These are phyloP conservation scores for Masnerella sp. DNA, from an alignment of 2,888 invertebrate genomes.

Conservation along the genomic window DNA sequence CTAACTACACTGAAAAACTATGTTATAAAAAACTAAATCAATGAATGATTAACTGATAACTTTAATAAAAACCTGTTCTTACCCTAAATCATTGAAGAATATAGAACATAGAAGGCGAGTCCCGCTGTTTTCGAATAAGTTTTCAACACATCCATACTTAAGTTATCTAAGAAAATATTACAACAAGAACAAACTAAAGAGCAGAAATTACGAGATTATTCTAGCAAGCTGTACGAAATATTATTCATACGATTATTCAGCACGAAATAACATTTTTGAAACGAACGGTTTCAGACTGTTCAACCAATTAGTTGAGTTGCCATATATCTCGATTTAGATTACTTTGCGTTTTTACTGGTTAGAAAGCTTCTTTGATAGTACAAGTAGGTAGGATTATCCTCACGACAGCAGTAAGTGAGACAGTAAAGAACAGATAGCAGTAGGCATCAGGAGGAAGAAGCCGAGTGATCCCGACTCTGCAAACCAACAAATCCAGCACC, in stretches of 20 bases:
- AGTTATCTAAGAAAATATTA: slow-evolving; percentile 2
- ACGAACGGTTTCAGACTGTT: too few relatives aligned
- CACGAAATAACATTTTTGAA: too few relatives aligned
- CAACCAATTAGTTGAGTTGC: too few relatives aligned
- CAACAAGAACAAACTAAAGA: slow-evolving; percentile 13
- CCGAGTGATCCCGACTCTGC: slow-evolving; percentile 74
- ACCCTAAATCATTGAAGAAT: too few relatives aligned
- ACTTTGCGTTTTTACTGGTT: slow-evolving; percentile 20
- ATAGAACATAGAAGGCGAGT: slow-evolving; percentile 29
- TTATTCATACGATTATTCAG: too few relatives aligned
- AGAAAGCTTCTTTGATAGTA: slow-evolving; percentile 63
- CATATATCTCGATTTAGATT: too few relatives aligned
- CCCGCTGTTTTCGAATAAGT: slow-evolving; percentile 3
- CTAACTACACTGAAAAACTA: too few relatives aligned
- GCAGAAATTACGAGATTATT: neutral
- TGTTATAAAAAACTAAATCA: too few relatives aligned
- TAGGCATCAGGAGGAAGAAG: slow-evolving; percentile 76
- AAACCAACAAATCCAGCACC: slow-evolving; percentile 62
- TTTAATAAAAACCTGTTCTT: too few relatives aligned
- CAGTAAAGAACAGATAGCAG: slow-evolving; percentile 75
- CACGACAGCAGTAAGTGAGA: slow-evolving; percentile 73
- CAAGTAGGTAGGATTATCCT: slow-evolving; percentile 69
- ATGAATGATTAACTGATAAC: too few relatives aligned
- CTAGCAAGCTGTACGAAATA: neutral
- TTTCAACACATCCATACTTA: slow-evolving; percentile 24